phyloP scores from a whole-genome alignment of 2,888 invertebrate genomes.

The Macaria notata region DNA sequence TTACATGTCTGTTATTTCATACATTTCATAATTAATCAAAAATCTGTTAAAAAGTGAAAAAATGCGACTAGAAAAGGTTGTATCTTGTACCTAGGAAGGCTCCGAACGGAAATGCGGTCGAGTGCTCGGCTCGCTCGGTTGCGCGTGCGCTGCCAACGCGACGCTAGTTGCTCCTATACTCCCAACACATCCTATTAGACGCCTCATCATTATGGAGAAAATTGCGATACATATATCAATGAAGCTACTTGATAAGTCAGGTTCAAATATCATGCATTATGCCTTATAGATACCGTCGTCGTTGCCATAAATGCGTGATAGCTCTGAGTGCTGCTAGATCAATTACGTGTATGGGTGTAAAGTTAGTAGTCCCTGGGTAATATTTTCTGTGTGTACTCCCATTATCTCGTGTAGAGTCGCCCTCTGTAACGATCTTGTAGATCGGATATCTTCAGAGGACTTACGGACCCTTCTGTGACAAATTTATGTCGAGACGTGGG shows the following conservation, averaged over 20 bases:
- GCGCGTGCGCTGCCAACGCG: conserved; percentile 67
- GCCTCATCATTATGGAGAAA: no score
- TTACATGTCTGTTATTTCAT: no score
- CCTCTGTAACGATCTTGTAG: conserved; percentile 61
- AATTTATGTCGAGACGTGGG: conserved; percentile 7
- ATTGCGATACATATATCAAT: no score
- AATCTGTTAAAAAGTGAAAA: conserved; percentile 34
- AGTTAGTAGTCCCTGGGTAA: no score
- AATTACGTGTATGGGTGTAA: no score
- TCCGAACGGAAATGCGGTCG: conserved; percentile 77
- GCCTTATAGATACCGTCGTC: no score
- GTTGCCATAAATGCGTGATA: no score
- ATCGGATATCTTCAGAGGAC: conserved; percentile 62
- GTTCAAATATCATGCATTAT: no score
- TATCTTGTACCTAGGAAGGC: conserved; percentile 59
- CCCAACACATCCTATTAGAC: no score
- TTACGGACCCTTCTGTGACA: conserved; percentile 49
- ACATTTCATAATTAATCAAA: no score
- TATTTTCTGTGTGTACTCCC: conserved; percentile 30
- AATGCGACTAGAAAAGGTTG: conserved; percentile 35
- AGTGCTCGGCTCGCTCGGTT: conserved; percentile 68
- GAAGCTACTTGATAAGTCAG: no score
- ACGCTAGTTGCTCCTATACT: conserved; percentile 71
- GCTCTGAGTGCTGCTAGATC: no score
- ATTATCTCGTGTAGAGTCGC: conserved; percentile 67